A percentile compares a stretch with the other conserved stretches of the same genome.
phyloP scores from a whole-genome alignment of 2,797 vertebrate species.

The Parauchenoglanis ngamensis region DNA sequence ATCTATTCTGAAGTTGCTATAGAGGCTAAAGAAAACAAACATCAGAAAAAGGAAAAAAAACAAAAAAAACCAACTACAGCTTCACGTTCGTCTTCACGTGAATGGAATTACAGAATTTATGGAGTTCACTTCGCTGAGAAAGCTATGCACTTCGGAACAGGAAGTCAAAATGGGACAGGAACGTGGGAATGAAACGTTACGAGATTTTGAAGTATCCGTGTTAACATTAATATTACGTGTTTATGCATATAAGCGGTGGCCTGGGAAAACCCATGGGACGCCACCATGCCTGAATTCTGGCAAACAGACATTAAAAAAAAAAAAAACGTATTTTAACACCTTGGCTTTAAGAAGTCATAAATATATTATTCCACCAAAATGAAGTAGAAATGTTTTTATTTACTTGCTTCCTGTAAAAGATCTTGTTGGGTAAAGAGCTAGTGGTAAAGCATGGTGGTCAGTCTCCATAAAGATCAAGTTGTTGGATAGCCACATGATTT shows the following conservation, averaged over 20 bases:
- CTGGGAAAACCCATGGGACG: not conserved
- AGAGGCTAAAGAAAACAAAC: not conserved
- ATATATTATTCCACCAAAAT: not conserved
- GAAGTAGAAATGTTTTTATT: not conserved
- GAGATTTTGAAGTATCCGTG: not conserved
- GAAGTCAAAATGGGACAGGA: not conserved
- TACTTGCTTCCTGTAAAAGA: not conserved
- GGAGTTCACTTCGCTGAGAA: not conserved
- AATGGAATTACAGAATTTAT: not conserved
- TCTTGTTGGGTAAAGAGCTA: not conserved
- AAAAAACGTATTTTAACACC: not conserved
- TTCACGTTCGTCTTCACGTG: not conserved
- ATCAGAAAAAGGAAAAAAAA: not conserved
- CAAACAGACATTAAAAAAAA: not conserved
- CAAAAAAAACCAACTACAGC: not conserved
- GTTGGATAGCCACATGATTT: not conserved
- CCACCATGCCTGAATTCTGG: not conserved
- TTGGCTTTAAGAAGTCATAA: not conserved
- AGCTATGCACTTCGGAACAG: not conserved
- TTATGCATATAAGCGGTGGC: not conserved
- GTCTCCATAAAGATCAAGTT: not conserved
- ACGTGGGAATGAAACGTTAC: not conserved
- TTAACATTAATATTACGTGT: not conserved
- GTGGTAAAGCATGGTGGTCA: not conserved
- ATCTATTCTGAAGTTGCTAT: not conserved